phyloP scores from a whole-genome alignment of 2,113 vertebrate genomes.

The Galbula dea region DNA sequence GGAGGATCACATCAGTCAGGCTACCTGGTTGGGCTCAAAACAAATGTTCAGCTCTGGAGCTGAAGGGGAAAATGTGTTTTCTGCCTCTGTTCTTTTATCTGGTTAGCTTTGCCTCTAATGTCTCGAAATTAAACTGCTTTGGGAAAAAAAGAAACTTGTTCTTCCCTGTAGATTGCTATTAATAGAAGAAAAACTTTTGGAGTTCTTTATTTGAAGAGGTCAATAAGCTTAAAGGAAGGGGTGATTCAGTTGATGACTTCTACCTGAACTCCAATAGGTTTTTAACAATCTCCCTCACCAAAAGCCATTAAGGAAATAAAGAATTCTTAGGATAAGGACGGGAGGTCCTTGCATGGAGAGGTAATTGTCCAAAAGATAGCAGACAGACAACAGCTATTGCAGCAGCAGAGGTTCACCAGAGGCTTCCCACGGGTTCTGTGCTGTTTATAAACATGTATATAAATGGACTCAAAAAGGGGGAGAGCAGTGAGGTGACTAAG shows the following conservation, averaged over 20 bases:
- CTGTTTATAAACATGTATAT: not conserved
- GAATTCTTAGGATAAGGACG: not conserved
- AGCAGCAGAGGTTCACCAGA: not conserved
- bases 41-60: not conserved
- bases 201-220: not conserved
- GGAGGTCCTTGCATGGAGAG: not conserved
- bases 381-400: not conserved
- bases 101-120: not conserved
- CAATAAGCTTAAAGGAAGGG: not conserved
- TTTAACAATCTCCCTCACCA: not conserved
- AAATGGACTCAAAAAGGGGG: not conserved
- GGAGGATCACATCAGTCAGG: not conserved
- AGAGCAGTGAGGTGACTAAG: constrained; percentile 13
- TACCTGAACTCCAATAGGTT: not conserved
- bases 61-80: not conserved
- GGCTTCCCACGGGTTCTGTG: not conserved
- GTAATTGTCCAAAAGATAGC: not conserved
- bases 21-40: not conserved
- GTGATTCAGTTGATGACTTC: not conserved
- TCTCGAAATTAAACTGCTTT: not conserved
- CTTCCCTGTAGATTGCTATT: not conserved
- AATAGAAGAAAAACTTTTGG: not conserved
- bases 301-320: not conserved
- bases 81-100: not conserved
- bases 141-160: not conserved